Percentiles rank a stretch among this genome's conserved stretches.
phyloP scores from a whole-genome alignment of 2,888 invertebrate genomes.

The Eupelmus urozonus region DNA sequence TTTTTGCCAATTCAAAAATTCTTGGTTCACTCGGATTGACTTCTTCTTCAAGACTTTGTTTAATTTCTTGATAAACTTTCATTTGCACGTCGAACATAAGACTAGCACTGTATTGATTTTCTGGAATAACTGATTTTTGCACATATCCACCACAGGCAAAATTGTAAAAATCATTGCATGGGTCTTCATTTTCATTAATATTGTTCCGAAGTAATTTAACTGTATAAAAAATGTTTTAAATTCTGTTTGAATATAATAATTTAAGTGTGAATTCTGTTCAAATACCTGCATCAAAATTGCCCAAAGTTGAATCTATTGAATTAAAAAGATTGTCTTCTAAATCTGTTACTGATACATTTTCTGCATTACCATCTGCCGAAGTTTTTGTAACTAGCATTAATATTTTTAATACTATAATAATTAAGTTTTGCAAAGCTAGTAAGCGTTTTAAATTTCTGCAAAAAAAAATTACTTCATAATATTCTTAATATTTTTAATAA shows the following conservation, averaged over 20 bases:
- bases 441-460: too few species aligned
- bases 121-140: conserved; percentile 50
- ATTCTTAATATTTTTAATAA: too few species aligned
- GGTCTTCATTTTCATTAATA: conserved; percentile 41
- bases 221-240: neutral
- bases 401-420: too few species aligned
- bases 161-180: conserved; percentile 62
- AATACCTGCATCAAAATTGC: too few species aligned
- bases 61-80: conserved; percentile 54
- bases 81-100: conserved; percentile 44
- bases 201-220: conserved; percentile 30
- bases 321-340: too few species aligned
- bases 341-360: too few species aligned
- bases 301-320: too few species aligned
- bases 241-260: neutral
- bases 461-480: too few species aligned
- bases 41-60: conserved; percentile 44
- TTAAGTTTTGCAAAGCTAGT: too few species aligned
- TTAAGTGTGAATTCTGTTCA: too few species aligned
- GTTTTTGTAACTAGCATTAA: too few species aligned
- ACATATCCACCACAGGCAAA: conserved; percentile 61
- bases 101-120: conserved; percentile 53
- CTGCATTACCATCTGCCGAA: too few species aligned
- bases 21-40: conserved; percentile 49
- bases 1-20: conserved; percentile 54